Conservation (phyloP, 1,140 invertebrate species). For the Protaetia brevitarsis region DNA sequence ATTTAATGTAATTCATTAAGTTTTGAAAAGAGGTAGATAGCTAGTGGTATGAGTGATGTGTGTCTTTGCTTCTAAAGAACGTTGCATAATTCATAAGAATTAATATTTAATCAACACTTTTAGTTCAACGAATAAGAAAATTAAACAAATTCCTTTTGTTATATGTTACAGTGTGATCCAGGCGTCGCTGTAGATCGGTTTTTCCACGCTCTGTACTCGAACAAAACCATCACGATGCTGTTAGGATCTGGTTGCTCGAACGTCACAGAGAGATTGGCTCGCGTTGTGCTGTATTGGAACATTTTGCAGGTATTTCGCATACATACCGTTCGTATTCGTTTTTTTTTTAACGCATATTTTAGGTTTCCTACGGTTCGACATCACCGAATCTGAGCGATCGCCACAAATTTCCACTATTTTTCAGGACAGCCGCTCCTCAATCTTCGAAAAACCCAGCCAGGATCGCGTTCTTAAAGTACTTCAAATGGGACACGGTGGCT, state of each 20-base stretch:
- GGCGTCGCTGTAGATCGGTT: conserved; percentile 85
- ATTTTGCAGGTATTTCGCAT: conserved; percentile 72
- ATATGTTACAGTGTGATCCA: conserved; percentile 85
- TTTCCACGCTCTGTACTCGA: conserved; percentile 85
- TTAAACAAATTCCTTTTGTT: too few relatives aligned
- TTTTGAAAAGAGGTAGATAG: too few relatives aligned
- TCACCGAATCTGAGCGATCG: conserved; percentile 82
- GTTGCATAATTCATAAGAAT: too few relatives aligned
- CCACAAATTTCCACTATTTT: conserved; percentile 82
- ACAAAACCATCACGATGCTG: conserved; percentile 67
- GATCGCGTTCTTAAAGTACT: conserved; percentile 76
- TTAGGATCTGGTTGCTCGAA: conserved; percentile 85
- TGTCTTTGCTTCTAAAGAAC: too few relatives aligned
- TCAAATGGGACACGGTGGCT: conserved; percentile 83
- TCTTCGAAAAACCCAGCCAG: conserved; percentile 83
- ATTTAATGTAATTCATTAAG: too few relatives aligned
- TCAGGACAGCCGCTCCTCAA: conserved; percentile 80
- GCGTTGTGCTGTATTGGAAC: conserved; percentile 89
- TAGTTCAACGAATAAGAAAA: too few relatives aligned
- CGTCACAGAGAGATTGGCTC: conserved; percentile 83
- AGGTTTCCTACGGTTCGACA: conserved; percentile 84
- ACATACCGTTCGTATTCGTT: neutral
- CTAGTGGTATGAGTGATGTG: too few relatives aligned
- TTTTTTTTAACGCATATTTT: conserved; percentile 28
- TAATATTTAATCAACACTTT: too few relatives aligned